These are phyloP conservation scores for Cyprinus carpio DNA, from an alignment of 2,113 vertebrate genomes.

Conservation along the genomic window DNA sequence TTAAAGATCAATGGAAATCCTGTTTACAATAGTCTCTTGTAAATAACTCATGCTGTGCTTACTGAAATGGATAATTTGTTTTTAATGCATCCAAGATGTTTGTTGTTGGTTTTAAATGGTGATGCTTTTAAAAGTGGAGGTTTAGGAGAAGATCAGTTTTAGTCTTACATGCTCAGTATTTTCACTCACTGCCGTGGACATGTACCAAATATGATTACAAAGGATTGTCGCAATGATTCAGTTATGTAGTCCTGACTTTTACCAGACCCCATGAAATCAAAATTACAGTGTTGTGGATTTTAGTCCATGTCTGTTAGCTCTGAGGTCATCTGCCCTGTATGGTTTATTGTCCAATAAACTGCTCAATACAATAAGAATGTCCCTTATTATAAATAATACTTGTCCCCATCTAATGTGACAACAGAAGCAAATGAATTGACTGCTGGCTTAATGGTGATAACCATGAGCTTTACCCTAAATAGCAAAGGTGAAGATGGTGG, in stretches of 20 bases:
- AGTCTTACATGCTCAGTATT: not conserved
- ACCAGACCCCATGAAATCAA: not conserved
- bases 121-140: not conserved
- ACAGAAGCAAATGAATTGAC: not conserved
- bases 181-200: not conserved
- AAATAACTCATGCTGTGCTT: not conserved
- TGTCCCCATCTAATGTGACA: not conserved
- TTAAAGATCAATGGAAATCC: too few species aligned
- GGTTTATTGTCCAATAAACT: too few species aligned
- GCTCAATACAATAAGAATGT: not conserved
- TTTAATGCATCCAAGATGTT: not conserved
- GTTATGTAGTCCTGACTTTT: not conserved
- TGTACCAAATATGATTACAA: not conserved
- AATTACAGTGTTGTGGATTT: not conserved
- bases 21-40: not conserved
- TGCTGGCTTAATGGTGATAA: not conserved
- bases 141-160: not conserved
- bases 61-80: not conserved
- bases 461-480: not conserved
- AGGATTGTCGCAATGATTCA: not conserved
- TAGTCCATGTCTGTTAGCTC: not conserved
- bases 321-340: not conserved
- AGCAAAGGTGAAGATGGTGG: not conserved
- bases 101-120: not conserved
- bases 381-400: not conserved